A percentile compares a stretch with the other conserved stretches of the same genome.
These are phyloP conservation scores for Sarcophaga carnaria DNA, from an alignment of 2,888 invertebrate genomes.

Conservation along the genomic window DNA sequence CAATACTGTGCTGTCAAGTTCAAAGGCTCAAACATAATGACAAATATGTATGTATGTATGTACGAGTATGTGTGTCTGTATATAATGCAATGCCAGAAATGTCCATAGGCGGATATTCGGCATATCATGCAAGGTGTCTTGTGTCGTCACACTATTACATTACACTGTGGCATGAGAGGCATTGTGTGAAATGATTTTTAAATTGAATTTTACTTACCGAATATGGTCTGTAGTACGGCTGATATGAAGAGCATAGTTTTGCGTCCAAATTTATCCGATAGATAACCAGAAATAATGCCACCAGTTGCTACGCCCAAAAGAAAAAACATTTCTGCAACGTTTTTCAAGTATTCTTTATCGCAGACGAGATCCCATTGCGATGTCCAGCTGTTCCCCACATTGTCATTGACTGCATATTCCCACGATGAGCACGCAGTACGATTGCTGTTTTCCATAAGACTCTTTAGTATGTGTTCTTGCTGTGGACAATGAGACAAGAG, in stretches of 20 bases:
- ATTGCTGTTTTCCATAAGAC: conserved; percentile 59
- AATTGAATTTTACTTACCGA: conserved; percentile 82
- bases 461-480: conserved; percentile 55
- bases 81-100: too few species aligned
- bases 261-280: conserved; percentile 91
- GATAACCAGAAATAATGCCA: conserved; percentile 89
- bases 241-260: conserved; percentile 89
- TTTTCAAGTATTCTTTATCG: conserved; percentile 86
- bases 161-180: neutral
- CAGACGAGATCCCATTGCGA: conserved; percentile 91
- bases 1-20: conserved; percentile 73
- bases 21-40: conserved; percentile 72
- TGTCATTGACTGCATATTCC: conserved; percentile 84
- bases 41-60: neutral
- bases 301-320: conserved; percentile 89
- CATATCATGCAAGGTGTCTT: too few species aligned
- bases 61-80: neutral
- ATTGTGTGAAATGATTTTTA: neutral
- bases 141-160: too few species aligned
- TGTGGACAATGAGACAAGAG: conserved; percentile 50
- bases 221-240: conserved; percentile 86
- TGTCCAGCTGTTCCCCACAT: conserved; percentile 86
- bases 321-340: conserved; percentile 90
- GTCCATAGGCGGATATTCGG: too few species aligned
- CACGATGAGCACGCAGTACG: conserved; percentile 84